Conservation (phyloP, 2,113 vertebrate genomes). For the Colossoma macropomum region DNA sequence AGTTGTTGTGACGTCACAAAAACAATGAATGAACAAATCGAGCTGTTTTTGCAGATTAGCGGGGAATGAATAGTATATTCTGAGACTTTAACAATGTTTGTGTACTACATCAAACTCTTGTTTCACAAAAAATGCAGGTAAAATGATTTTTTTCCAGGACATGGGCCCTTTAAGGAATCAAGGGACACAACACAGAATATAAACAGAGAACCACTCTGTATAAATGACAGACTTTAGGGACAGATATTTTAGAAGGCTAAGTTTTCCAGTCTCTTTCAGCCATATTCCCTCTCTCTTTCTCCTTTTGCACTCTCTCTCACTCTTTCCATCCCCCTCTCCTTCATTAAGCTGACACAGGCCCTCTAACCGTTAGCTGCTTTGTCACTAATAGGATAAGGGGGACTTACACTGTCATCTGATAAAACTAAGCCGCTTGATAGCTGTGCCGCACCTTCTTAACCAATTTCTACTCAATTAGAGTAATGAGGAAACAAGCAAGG, state of each 20-base stretch:
- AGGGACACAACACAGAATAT: no score
- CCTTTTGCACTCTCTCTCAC: neutral
- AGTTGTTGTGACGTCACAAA: no score
- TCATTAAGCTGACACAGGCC: constrained; percentile 85
- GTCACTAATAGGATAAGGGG: constrained; percentile 88
- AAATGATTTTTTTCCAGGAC: no score
- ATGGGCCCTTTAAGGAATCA: no score
- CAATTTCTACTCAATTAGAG: constrained; percentile 87
- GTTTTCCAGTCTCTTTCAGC: neutral
- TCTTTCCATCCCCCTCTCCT: constrained; percentile 18
- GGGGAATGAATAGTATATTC: no score
- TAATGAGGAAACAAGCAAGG: constrained; percentile 83
- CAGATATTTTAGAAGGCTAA: constrained; percentile 2
- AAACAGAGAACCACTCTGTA: neutral
- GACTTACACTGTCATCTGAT: constrained; percentile 90
- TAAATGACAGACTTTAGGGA: neutral
- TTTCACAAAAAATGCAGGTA: no score
- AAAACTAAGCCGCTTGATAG: constrained; percentile 87
- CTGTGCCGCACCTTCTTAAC: constrained; percentile 85
- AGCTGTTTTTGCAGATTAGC: no score
- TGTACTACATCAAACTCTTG: no score
- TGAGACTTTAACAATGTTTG: no score
- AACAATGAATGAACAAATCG: no score
- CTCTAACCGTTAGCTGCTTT: constrained; percentile 88
- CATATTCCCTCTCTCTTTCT: neutral